phyloP scores from a whole-genome alignment of 2,888 invertebrate species.

The Platycnemis pennipes region DNA sequence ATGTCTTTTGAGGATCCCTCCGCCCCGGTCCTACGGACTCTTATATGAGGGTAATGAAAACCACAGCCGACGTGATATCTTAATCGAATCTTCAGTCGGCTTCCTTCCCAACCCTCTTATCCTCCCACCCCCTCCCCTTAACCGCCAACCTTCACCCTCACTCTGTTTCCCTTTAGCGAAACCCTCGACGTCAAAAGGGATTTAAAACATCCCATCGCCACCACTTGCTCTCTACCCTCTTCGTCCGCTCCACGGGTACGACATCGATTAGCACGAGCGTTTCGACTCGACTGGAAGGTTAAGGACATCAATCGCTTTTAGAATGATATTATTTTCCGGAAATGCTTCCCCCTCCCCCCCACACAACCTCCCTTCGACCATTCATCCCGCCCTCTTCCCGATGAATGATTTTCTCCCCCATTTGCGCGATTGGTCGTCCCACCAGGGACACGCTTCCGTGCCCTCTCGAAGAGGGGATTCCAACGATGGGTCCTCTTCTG shows the following conservation, averaged over 20 bases:
- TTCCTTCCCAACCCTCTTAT: background rate
- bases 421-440: background rate
- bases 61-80: constrained; percentile 14
- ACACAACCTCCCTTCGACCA: background rate
- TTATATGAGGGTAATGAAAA: constrained; percentile 50
- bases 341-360: background rate
- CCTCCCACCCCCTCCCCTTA: background rate
- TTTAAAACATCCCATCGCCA: background rate
- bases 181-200: background rate
- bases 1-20: constrained; percentile 8
- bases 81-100: constrained; percentile 44
- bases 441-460: background rate
- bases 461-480: background rate
- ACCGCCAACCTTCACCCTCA: background rate
- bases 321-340: constrained; percentile 2
- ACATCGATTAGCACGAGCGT: background rate
- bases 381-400: background rate
- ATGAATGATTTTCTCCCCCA: background rate
- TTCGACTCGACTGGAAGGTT: background rate
- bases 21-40: background rate
- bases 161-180: background rate
- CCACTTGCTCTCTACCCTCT: background rate
- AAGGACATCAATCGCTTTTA: background rate
- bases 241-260: background rate
- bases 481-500: no score